Evolutionary conservation across 2,797 vertebrate species (phyloP).

Genomic region (Ficedula albicollis): DNA sequence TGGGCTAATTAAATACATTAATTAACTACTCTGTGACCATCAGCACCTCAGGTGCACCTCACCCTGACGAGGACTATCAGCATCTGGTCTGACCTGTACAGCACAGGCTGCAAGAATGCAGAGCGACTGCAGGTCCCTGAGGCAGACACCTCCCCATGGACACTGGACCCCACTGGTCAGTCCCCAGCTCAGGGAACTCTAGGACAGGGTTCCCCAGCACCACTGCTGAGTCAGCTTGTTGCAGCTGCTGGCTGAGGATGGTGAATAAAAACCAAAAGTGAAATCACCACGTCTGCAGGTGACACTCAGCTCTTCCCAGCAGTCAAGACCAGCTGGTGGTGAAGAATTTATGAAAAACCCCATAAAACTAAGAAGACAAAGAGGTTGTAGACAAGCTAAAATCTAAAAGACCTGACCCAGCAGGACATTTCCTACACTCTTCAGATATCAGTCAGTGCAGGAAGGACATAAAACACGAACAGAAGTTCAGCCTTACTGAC

Average conservation of each 20-base stretch:
- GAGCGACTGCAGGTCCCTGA: not conserved
- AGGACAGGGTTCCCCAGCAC: not conserved
- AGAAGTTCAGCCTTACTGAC: not conserved
- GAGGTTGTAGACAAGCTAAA: not conserved
- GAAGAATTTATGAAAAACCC: not conserved
- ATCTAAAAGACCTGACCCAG: not conserved
- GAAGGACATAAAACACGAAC: not conserved
- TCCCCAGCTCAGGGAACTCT: not conserved
- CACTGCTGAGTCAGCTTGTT: not conserved
- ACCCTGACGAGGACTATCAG: fast-evolving
- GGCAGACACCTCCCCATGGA: fast-evolving
- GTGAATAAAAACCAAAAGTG: not conserved
- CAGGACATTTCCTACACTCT: not conserved
- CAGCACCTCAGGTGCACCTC: not conserved
- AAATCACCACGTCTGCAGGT: not conserved
- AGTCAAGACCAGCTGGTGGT: not conserved
- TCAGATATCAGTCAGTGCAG: not conserved
- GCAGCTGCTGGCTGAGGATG: not conserved
- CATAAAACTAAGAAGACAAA: not conserved
- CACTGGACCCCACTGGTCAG: not conserved
- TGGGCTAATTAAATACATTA: not conserved
- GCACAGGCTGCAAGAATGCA: not conserved
- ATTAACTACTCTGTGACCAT: not conserved
- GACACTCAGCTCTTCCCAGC: not conserved
- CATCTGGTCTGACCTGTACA: not conserved